A percentile compares a stretch with the other conserved stretches of the same genome.
Conservation (phyloP, 2,113 vertebrate species). For the Phyllostomus hastatus region DNA sequence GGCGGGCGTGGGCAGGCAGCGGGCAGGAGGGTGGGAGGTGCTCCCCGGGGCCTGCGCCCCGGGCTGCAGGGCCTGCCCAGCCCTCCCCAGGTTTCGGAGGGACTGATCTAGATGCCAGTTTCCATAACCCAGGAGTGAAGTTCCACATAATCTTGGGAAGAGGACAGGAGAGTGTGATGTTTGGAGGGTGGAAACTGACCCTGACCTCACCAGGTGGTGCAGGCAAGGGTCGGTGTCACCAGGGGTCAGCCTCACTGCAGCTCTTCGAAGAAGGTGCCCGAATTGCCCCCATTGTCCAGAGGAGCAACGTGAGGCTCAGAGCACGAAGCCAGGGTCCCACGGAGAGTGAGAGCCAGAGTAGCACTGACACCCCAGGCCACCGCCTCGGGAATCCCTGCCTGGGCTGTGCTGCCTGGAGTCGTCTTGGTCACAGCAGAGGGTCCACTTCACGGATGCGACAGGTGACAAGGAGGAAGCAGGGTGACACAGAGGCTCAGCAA, state of each 20-base stretch:
- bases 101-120: background rate
- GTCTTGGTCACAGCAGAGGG: background rate
- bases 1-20: background rate
- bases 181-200: background rate
- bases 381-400: rapidly evolving
- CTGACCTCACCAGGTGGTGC: rapidly evolving
- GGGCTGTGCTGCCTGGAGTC: background rate
- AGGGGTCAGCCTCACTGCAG: rapidly evolving
- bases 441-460: background rate
- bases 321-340: rapidly evolving
- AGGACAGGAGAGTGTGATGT: background rate
- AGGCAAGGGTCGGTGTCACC: rapidly evolving
- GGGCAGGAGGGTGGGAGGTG: rapidly evolving
- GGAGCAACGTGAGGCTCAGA: background rate
- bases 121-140: background rate
- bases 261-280: background rate
- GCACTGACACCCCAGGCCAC: rapidly evolving
- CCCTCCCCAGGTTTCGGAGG: background rate
- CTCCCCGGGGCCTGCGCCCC: background rate
- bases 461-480: background rate
- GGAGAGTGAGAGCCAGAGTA: rapidly evolving
- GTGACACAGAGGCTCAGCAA: background rate
- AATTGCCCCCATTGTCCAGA: background rate
- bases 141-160: too few species aligned
- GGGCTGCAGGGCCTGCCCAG: rapidly evolving